These are phyloP conservation scores for Tauraco erythrolophus DNA, from an alignment of 2,113 vertebrate genomes.

Conservation along the genomic window DNA sequence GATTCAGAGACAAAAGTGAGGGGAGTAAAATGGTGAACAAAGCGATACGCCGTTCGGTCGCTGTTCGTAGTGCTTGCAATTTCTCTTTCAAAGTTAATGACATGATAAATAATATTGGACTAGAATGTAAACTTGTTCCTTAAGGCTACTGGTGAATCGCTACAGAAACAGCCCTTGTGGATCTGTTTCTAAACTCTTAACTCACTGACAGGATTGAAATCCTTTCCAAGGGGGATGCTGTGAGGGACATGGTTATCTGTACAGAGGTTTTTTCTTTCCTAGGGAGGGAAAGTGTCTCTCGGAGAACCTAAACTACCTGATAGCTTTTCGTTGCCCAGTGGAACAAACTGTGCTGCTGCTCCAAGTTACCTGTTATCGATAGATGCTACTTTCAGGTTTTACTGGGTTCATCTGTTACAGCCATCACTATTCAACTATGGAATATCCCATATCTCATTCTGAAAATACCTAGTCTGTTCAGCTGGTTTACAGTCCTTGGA, in stretches of 20 bases:
- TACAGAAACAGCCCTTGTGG: not conserved
- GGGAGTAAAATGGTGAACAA: not conserved
- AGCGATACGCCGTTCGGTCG: accelerated
- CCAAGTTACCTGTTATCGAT: not conserved
- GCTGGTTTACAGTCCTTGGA: not conserved
- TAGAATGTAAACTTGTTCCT: not conserved
- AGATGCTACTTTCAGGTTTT: not conserved
- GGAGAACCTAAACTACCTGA: not conserved
- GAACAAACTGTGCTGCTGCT: not conserved
- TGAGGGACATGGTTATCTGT: not conserved
- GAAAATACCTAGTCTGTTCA: not conserved
- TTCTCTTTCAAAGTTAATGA: not conserved
- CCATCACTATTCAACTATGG: not conserved
- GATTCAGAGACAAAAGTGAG: not conserved
- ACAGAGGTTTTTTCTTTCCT: not conserved
- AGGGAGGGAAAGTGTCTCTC: not conserved
- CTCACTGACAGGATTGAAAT: not conserved
- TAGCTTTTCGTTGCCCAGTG: not conserved
- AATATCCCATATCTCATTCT: not conserved
- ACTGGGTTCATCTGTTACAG: not conserved
- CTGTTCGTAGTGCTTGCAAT: not conserved
- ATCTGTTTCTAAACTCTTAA: not conserved
- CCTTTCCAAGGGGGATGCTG: not conserved
- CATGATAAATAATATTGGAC: not conserved
- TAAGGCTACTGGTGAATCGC: not conserved